phyloP scores from a whole-genome alignment of 2,888 invertebrate species.

The Pollenia angustigena region DNA sequence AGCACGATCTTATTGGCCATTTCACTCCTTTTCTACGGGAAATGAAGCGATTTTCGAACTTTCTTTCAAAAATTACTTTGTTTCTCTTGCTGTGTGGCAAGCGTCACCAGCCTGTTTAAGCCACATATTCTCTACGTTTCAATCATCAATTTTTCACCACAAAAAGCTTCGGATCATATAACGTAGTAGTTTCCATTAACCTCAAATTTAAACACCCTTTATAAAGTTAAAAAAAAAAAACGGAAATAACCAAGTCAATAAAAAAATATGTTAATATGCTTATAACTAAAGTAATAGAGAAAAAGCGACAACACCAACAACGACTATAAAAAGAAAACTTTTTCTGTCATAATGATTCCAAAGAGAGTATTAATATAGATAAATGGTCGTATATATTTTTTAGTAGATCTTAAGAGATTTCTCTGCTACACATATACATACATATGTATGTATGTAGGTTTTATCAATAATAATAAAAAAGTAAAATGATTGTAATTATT shows the following conservation, averaged over 20 bases:
- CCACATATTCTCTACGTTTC: no score
- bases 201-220: no score
- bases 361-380: conserved; percentile 7
- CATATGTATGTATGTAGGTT: background rate
- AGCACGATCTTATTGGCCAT: no score
- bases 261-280: conserved; percentile 60
- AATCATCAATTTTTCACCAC: no score
- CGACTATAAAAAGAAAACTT: conserved; percentile 16
- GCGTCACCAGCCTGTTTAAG: no score
- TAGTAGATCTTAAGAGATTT: conserved; percentile 36
- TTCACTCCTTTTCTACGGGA: no score
- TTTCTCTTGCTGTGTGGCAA: no score
- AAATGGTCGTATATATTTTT: conserved; percentile 22
- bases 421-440: background rate
- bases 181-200: no score
- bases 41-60: no score
- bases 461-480: background rate
- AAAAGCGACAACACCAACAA: background rate
- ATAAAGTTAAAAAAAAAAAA: background rate
- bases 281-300: conserved; percentile 39
- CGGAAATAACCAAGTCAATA: conserved; percentile 35
- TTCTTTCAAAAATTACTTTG: no score
- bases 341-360: background rate
- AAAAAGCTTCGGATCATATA: no score
- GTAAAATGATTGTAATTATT: background rate